These are phyloP conservation scores for Dryocosmus kuriphilus DNA, from an alignment of 2,888 invertebrate genomes.

Conservation along the genomic window DNA sequence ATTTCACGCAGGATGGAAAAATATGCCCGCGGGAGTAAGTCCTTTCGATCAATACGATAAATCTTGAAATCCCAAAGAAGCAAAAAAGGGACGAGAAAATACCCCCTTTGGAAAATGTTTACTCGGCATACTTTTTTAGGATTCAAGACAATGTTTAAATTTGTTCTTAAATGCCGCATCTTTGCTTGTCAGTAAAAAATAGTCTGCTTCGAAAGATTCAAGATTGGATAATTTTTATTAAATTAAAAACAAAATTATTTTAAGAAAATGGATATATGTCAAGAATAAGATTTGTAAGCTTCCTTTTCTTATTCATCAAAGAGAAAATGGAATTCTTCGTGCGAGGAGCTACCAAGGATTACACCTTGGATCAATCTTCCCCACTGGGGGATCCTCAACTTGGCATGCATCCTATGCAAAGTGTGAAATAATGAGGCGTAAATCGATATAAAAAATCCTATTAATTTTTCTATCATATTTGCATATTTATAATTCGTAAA, in stretches of 20 bases:
- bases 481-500: background rate
- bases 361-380: background rate
- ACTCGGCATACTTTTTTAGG: background rate
- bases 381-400: background rate
- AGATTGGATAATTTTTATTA: background rate
- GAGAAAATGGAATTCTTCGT: background rate
- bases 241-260: background rate
- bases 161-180: background rate
- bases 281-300: background rate
- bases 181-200: background rate
- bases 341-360: background rate
- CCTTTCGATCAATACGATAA: conserved; percentile 6
- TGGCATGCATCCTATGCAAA: background rate
- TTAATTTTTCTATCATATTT: background rate
- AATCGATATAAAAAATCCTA: background rate
- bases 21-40: background rate
- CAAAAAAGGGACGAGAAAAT: background rate
- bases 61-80: background rate
- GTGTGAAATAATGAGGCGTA: background rate
- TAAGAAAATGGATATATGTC: background rate
- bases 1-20: conserved; percentile 13
- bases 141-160: background rate
- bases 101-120: background rate
- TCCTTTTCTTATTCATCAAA: background rate
- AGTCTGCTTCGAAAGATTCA: background rate